Percentiles rank a stretch among this genome's conserved stretches.
phyloP scores from a whole-genome alignment of 2,113 vertebrate genomes.

The Leptosomus discolor region DNA sequence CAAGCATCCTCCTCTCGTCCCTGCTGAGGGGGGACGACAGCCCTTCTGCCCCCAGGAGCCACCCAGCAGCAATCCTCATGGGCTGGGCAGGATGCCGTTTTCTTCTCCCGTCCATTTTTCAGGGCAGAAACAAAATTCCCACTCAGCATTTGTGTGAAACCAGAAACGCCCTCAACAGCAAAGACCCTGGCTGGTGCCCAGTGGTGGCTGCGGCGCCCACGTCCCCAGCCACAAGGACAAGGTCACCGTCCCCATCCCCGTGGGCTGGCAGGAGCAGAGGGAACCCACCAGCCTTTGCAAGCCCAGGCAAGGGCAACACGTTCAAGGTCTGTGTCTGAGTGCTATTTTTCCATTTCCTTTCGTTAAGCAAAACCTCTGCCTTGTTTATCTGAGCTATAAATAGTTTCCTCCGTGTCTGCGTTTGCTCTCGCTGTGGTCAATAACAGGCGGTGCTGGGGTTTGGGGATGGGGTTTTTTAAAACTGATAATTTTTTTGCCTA shows the following conservation, averaged over 20 bases:
- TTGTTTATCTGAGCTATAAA: constrained; percentile 26
- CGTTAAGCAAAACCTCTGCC: not conserved
- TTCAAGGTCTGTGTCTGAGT: not conserved
- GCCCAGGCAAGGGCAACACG: not conserved
- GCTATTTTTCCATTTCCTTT: not conserved
- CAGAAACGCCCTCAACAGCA: accelerated
- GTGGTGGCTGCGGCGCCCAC: not conserved
- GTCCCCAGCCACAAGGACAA: not conserved
- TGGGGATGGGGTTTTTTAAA: not conserved
- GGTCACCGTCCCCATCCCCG: accelerated
- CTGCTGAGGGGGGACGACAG: accelerated
- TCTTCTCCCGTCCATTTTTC: accelerated
- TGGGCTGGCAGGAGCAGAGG: not conserved
- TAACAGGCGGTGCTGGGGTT: not conserved
- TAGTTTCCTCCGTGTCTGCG: not conserved
- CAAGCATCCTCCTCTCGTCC: not conserved
- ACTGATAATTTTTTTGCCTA: not conserved
- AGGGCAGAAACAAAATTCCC: not conserved
- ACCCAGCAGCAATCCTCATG: not conserved
- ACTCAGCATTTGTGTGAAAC: not conserved
- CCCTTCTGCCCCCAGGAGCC: not conserved
- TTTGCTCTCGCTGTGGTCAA: not conserved
- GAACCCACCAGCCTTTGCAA: not conserved
- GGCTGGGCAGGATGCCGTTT: accelerated
- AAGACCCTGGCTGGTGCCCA: accelerated